Base-by-base conservation (phyloP, 2,888 invertebrate species). In the Eudemis profundana region DNA sequence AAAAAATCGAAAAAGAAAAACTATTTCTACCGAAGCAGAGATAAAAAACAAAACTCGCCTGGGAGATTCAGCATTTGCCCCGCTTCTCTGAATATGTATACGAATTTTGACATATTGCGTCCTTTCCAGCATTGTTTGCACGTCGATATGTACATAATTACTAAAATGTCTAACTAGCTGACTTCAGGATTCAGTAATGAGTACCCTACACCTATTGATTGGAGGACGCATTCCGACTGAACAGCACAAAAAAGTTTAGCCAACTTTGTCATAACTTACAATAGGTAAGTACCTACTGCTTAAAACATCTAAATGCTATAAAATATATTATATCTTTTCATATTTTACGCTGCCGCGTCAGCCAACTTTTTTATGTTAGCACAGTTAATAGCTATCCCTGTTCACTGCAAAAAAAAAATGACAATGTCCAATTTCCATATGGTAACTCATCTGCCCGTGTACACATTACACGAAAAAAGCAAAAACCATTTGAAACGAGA, bases 401-500 rank as follows among this genome's bases (percentile, higher is more conserved):
- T 12, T 12, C 15, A 4, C 19, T 23, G 14, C 21, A 10, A 10
- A 5, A 53, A 5, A 53, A 17, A 27, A n/a, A 7, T 29, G 27
- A 29, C 27, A 42, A 42, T 29, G 42, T 19, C 1, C 42, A 42
- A 42, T 27, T 42, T 42, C 17, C 12, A 12, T 1, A 23, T 8
- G 10, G 14, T 40, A 0, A 2, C 12, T 54, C n/a, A n/a, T n/a
- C n/a, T n/a, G n/a, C n/a, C n/a, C 53, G 14, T 15, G 10, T 12
- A 44, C 17, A n/a, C 27, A 29, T 44, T 56, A 44, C 29, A 29
- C 17, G 42, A 17, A 29, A 44, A 56, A 17, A 15, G 10, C 15
- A 21, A 46, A 54, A 27, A 4, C 44, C n/a, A 27, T 56, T 54
- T n/a, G n/a, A 17, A 56, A 27, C 27, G 27, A 27, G 33, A 33